Evolutionary conservation across 2,113 vertebrate genomes (phyloP).

Genomic region (Atrichornis clamosus): DNA sequence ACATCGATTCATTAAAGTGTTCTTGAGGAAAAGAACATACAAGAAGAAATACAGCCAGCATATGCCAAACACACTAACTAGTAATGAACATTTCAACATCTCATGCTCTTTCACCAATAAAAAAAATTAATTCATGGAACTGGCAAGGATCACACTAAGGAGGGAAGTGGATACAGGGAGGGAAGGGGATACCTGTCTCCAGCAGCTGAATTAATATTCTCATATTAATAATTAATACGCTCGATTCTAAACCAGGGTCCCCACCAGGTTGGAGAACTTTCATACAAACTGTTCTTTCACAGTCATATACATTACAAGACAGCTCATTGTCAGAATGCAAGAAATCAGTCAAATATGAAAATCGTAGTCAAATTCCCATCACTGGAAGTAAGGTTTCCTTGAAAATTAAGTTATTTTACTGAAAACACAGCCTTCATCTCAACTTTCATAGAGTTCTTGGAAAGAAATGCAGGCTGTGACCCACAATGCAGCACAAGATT

Average conservation of each 20-base stretch:
- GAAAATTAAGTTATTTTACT: background rate
- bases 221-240: too few species aligned
- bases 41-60: background rate
- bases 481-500: background rate
- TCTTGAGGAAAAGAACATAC: background rate
- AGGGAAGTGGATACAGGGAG: background rate
- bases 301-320: background rate
- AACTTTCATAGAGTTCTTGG: background rate
- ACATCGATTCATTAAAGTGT: background rate
- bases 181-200: background rate
- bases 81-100: background rate
- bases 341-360: background rate
- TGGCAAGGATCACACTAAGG: background rate
- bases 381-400: background rate
- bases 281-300: background rate
- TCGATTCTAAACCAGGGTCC: background rate
- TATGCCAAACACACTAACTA: background rate
- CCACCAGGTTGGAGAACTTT: background rate
- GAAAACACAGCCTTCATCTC: fast-evolving
- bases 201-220: background rate
- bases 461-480: background rate
- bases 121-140: background rate
- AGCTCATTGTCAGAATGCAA: background rate
- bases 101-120: background rate
- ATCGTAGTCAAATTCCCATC: background rate